Evolutionary conservation across 2,113 vertebrate genomes (phyloP), one percentile per base, ranked within the genome.

Genomic region (Oophaga pumilio): DNA sequence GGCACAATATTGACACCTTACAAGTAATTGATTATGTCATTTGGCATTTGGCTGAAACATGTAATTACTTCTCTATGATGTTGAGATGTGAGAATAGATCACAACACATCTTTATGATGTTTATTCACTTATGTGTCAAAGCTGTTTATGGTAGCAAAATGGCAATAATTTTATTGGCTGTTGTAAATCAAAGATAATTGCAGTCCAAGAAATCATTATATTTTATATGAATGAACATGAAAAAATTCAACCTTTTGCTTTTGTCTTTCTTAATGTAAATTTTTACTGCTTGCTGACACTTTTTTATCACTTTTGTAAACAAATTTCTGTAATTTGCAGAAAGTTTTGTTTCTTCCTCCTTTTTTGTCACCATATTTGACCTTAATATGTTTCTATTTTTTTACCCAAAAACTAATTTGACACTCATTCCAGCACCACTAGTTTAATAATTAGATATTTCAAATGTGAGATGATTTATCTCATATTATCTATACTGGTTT

Each of bases 31-130:
- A 85, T 85, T 86, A 79, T 79, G 62, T 50, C 73, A 86, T 86
- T 86, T 86, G 74, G 52, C 73, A 86, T 79, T 79, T 53, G 49
- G 8, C 24, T 79, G 85, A 86, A 86, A 86, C 85, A 86, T 86
- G 50, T 86, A 86, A 86, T 86, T 86, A 86, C 76, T 79, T 86
- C 20, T 69, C 62, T 69, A 8, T 79, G 60, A 15, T 57, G 49
- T 56, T 56, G 24, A 78, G 57, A 78, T 78, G 33, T 17, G 49
- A 33, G 26, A 80, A 77, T 53, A 79, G 50, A 79, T 86, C 62
- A 69, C 57, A 77, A 69, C 57, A 77, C 74, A 62, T 68, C 59
- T 79, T 79, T 86, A 80, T 86, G 85, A 79, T 69, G 62, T 79
- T 86, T 86, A 86, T 79, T 69, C 76, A 86, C 85, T 79, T 79